A percentile compares a stretch with the other conserved stretches of the same genome.
Evolutionary conservation across 2,113 vertebrate species (phyloP).

Genomic region (Fulmarus glacialis): DNA sequence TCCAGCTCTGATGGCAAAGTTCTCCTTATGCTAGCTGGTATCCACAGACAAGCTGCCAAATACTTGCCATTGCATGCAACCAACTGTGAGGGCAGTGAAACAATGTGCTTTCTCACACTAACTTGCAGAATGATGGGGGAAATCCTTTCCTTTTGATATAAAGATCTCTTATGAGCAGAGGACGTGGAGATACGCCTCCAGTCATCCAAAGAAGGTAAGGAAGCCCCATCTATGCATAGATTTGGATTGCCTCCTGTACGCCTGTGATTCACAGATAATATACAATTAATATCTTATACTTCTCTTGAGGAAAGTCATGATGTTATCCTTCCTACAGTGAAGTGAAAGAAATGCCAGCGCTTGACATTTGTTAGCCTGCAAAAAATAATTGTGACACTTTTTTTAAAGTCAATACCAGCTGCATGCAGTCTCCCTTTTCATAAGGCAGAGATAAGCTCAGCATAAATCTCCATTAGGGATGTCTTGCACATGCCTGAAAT

Average conservation of each 20-base stretch:
- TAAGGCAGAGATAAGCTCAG: not conserved
- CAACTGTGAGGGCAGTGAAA: not conserved
- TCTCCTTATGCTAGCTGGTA: not conserved
- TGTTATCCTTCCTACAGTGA: not conserved
- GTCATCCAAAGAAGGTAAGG: not conserved
- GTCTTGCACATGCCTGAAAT: not conserved
- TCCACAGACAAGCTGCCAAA: not conserved
- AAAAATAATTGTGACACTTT: not conserved
- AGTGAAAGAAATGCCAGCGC: not conserved
- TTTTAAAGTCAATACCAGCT: not conserved
- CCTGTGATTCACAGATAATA: not conserved
- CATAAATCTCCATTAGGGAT: constrained; percentile 13
- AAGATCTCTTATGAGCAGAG: not conserved
- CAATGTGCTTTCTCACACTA: not conserved
- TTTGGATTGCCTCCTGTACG: not conserved
- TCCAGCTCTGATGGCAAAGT: not conserved
- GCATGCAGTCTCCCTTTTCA: not conserved
- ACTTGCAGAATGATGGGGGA: not conserved
- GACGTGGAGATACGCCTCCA: not conserved
- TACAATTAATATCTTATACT: not conserved
- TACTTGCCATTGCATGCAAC: not conserved
- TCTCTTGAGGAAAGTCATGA: not conserved
- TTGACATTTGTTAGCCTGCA: not conserved
- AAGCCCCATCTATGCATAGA: not conserved
- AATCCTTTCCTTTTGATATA: not conserved